phyloP scores from a whole-genome alignment of 2,113 vertebrate genomes.

The Eleginops maclovinus region DNA sequence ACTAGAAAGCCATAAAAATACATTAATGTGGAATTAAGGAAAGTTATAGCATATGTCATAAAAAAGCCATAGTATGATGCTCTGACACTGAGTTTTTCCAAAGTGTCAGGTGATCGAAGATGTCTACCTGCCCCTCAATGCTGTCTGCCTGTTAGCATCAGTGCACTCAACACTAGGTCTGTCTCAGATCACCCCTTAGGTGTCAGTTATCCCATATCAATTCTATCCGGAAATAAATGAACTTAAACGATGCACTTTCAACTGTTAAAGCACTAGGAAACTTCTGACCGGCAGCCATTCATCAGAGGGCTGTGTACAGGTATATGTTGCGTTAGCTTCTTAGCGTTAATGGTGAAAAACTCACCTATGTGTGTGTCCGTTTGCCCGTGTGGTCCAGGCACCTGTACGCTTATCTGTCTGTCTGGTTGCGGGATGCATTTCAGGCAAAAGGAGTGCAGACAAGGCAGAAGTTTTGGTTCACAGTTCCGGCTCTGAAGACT shows the following conservation, averaged over 20 bases:
- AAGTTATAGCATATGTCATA: too few relatives aligned
- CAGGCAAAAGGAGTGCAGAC: constrained; percentile 96
- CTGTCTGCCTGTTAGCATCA: neutral
- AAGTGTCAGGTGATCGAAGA: too few relatives aligned
- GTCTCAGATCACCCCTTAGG: neutral
- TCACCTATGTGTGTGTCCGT: constrained; percentile 94
- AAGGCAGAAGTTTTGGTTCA: constrained; percentile 96
- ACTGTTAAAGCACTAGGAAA: neutral
- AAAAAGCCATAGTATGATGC: too few relatives aligned
- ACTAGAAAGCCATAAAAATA: too few relatives aligned
- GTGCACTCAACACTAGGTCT: neutral
- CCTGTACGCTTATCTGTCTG: constrained; percentile 92
- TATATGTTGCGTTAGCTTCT: neutral
- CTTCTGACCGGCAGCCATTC: neutral
- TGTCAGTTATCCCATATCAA: neutral
- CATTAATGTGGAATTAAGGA: too few relatives aligned
- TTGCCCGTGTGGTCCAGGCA: constrained; percentile 92
- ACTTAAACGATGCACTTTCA: neutral
- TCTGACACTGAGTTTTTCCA: too few relatives aligned
- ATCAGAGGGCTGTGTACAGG: neutral
- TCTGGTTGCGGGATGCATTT: constrained; percentile 95
- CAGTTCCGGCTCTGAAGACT: constrained; percentile 94
- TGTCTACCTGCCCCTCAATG: too few relatives aligned
- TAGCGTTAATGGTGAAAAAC: constrained; percentile 32
- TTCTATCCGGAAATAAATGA: neutral